These are phyloP conservation scores for Aproaerema taeniolella DNA, from an alignment of 2,888 invertebrate species.

Conservation along the genomic window DNA sequence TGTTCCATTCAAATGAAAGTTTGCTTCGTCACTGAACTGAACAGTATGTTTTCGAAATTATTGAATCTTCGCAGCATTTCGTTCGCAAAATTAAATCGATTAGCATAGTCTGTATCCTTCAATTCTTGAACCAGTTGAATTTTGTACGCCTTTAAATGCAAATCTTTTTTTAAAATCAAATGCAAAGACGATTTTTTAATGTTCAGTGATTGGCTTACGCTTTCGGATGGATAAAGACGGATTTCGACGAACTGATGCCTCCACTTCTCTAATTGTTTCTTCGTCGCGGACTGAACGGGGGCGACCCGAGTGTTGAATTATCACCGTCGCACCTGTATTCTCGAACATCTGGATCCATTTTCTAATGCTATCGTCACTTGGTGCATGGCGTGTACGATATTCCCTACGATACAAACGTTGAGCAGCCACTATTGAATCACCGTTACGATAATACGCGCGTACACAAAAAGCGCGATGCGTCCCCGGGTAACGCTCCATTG, in stretches of 20 bases:
- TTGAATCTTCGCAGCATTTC: constrained; percentile 15
- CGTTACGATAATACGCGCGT: constrained; percentile 16
- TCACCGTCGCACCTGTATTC: constrained; percentile 18
- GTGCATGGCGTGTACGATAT: not conserved
- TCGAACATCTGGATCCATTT: constrained; percentile 12
- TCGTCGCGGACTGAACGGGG: constrained; percentile 14
- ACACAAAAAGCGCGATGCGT: constrained; percentile 17
- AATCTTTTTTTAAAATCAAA: constrained; percentile 14
- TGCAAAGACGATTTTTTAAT: not conserved
- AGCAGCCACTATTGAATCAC: constrained; percentile 15
- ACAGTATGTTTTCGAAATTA: constrained; percentile 14
- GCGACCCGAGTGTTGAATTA: constrained; percentile 15
- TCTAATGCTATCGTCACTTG: constrained; percentile 3
- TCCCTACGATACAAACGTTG: constrained; percentile 14
- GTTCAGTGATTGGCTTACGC: not conserved
- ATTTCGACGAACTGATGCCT: constrained; percentile 8
- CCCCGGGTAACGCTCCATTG: constrained; percentile 15
- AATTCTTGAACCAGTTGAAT: constrained; percentile 13
- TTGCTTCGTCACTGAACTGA: constrained; percentile 3
- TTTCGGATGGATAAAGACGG: not conserved
- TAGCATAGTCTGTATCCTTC: constrained; percentile 12
- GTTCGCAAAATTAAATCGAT: constrained; percentile 14
- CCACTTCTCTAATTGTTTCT: constrained; percentile 14
- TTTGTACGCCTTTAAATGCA: constrained; percentile 11
- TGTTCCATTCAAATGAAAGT: not conserved